Evolutionary conservation across 1,140 invertebrate genomes (phyloP).

Genomic region (Spodoptera frugiperda): DNA sequence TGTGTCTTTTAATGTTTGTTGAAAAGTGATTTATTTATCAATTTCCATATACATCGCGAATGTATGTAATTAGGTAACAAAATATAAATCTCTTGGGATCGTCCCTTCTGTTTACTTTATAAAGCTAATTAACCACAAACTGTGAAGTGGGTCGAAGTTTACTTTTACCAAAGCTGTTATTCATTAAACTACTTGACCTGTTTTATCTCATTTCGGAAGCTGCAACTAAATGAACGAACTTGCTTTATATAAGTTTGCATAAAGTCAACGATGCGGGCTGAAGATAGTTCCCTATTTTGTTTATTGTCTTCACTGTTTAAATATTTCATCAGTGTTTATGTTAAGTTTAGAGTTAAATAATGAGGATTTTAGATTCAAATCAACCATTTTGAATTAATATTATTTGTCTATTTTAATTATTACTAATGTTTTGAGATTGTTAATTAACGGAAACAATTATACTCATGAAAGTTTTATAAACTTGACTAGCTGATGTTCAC

Average conservation of each 20-base stretch:
- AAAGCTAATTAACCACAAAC: constrained; percentile 67
- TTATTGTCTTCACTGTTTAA: constrained; percentile 42
- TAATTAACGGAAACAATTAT: no score
- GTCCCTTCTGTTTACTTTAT: constrained; percentile 38
- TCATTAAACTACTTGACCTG: constrained; percentile 73
- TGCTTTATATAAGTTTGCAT: constrained; percentile 65
- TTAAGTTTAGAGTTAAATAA: background rate
- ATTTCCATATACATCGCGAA: no score
- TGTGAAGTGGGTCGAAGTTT: constrained; percentile 60
- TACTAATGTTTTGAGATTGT: no score
- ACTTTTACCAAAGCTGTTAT: constrained; percentile 61
- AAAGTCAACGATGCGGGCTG: constrained; percentile 52
- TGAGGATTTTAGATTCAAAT: background rate
- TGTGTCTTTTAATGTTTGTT: background rate
- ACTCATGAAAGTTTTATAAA: no score
- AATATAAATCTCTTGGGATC: constrained; percentile 21
- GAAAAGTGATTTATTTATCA: no score
- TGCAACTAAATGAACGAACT: constrained; percentile 57
- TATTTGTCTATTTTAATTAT: no score
- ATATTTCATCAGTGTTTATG: constrained; percentile 3
- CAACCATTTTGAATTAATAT: no score
- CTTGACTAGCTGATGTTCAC: no score
- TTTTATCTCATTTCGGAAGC: constrained; percentile 71
- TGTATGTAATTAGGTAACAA: background rate
- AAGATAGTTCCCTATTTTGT: constrained; percentile 46